Percentiles rank a stretch among this genome's conserved stretches.
phyloP scores from a whole-genome alignment of 2,113 vertebrate species.

The Fulica atra region DNA sequence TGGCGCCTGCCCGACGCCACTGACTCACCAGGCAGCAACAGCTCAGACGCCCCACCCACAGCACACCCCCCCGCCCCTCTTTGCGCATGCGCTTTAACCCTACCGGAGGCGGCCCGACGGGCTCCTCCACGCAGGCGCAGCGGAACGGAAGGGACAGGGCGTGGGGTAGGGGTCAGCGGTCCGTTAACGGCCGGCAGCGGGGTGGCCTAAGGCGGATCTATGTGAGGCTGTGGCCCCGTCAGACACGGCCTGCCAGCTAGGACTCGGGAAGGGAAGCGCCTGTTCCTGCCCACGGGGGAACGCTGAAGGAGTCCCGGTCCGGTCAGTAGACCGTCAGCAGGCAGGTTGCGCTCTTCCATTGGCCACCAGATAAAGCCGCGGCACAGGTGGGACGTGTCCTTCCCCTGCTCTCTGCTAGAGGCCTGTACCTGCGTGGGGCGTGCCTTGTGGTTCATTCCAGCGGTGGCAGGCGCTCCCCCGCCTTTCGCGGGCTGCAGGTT shows the following conservation, averaged over 20 bases:
- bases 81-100: neutral
- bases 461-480: too few species aligned
- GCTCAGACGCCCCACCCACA: too few species aligned
- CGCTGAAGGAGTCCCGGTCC: accelerated
- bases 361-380: neutral
- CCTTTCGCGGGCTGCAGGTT: accelerated
- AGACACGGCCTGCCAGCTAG: accelerated
- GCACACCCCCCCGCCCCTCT: too few species aligned
- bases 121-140: neutral
- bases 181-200: neutral
- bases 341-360: too few species aligned
- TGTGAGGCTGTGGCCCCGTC: too few species aligned
- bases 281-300: accelerated
- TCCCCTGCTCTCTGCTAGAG: neutral
- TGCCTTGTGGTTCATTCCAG: accelerated
- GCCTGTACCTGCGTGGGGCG: accelerated
- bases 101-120: accelerated
- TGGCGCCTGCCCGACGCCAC: accelerated
- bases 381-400: neutral
- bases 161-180: too few species aligned
- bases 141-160: too few species aligned
- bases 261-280: accelerated
- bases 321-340: accelerated
- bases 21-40: accelerated
- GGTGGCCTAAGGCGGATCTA: accelerated